Percentiles rank a stretch among this genome's conserved stretches.
Evolutionary conservation across 92 coral and sea anemone species (phyloP).

Genomic region (Palythoa grandiflora): DNA sequence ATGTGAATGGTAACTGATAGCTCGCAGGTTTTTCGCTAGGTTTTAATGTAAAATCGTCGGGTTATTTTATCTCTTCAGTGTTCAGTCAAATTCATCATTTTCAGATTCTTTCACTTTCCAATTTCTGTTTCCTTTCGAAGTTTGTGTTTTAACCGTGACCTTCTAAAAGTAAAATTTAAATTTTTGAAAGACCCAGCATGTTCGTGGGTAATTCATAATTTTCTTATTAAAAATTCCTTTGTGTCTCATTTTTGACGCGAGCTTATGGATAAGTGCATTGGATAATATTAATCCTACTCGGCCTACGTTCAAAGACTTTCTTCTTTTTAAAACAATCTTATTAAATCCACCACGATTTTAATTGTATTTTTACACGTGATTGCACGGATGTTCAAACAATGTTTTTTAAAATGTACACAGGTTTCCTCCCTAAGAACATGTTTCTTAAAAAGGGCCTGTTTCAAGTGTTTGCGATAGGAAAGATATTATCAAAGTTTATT

Average conservation of each 20-base stretch:
- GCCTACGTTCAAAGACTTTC: background rate
- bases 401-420: slow-evolving; percentile 23
- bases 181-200: slow-evolving; percentile 14
- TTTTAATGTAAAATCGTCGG: background rate
- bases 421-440: slow-evolving; percentile 2
- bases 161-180: background rate
- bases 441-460: slow-evolving; percentile 25
- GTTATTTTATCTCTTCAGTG: background rate
- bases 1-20: slow-evolving; percentile 32
- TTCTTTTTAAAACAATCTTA: background rate
- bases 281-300: background rate
- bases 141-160: background rate
- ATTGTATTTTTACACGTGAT: background rate
- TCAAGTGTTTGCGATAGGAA: slow-evolving; percentile 13
- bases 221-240: slow-evolving; percentile 43
- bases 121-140: background rate
- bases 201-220: slow-evolving; percentile 16
- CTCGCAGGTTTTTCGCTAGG: slow-evolving; percentile 15
- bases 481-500: slow-evolving; percentile 28
- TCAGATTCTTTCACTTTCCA: background rate
- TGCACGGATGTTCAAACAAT: slow-evolving; percentile 12
- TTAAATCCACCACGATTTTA: slow-evolving; percentile 16
- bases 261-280: slow-evolving; percentile 9
- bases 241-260: slow-evolving; percentile 28
- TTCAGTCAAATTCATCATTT: background rate